These are phyloP conservation scores for Trematocara variabile DNA, from an alignment of 2,113 vertebrate species.

Conservation along the genomic window DNA sequence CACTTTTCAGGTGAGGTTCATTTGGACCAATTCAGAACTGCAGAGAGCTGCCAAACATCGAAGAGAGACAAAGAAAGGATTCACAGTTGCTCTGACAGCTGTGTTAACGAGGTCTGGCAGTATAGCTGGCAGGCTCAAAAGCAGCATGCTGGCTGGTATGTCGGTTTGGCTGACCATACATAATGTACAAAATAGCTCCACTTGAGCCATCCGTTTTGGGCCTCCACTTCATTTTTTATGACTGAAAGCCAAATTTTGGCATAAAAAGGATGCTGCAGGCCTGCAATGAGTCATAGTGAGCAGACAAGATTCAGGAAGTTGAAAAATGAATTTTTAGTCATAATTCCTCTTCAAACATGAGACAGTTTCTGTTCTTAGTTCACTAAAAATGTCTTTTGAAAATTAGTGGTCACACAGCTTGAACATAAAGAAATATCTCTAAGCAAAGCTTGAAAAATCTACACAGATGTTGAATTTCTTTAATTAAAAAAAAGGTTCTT, in stretches of 20 bases:
- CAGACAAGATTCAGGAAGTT: background rate
- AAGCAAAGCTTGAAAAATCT: background rate
- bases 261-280: slow-evolving; percentile 14
- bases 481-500: background rate
- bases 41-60: slow-evolving; percentile 10
- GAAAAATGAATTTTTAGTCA: slow-evolving; percentile 14
- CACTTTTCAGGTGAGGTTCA: slow-evolving; percentile 32
- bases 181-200: slow-evolving; percentile 35
- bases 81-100: slow-evolving; percentile 45
- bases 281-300: slow-evolving; percentile 36
- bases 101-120: slow-evolving; percentile 41
- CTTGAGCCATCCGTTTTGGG: slow-evolving; percentile 25
- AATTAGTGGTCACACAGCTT: background rate
- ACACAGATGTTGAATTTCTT: background rate
- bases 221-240: slow-evolving; percentile 29
- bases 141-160: slow-evolving; percentile 35
- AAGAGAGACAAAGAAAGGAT: slow-evolving; percentile 55
- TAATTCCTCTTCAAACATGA: background rate
- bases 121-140: slow-evolving; percentile 10
- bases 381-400: background rate
- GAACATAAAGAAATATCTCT: background rate
- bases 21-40: slow-evolving; percentile 25
- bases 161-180: slow-evolving; percentile 34
- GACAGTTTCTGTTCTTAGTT: background rate
- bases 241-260: slow-evolving; percentile 9